These are phyloP conservation scores for Drosophila nr. perissopoda DNA, from an alignment of 2,888 invertebrate genomes.

Conservation along the genomic window DNA sequence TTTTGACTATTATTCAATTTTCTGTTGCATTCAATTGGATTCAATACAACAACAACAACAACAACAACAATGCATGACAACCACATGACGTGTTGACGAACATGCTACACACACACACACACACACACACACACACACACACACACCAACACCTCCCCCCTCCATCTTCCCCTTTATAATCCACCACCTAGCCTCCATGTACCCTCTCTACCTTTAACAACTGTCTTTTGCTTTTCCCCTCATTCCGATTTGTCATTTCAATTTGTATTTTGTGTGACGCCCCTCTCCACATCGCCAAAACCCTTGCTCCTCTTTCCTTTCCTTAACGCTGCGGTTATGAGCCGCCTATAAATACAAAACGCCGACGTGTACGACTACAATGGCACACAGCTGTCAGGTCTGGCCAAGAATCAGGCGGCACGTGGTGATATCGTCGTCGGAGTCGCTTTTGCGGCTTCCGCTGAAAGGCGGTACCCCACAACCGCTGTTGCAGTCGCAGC, in stretches of 20 bases:
- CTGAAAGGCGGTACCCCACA: background rate
- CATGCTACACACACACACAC: conserved; percentile 5
- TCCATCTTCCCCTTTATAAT: background rate
- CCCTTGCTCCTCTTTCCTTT: background rate
- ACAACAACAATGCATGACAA: conserved; percentile 38
- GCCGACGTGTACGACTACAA: background rate
- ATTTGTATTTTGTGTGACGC: conserved; percentile 59
- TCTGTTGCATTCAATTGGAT: conserved; percentile 77
- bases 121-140: background rate
- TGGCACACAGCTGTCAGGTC: conserved; percentile 9
- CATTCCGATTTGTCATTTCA: conserved; percentile 65
- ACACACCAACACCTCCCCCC: background rate
- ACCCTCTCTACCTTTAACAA: conserved; percentile 7
- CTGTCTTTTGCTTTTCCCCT: conserved; percentile 34
- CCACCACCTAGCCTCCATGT: background rate
- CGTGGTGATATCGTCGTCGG: background rate
- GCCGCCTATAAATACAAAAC: conserved; percentile 47
- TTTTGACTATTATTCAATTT: conserved; percentile 78
- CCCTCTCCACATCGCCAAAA: background rate
- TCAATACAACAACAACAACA: conserved; percentile 39
- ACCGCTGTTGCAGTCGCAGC: conserved; percentile 7
- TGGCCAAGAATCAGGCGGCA: conserved; percentile 20
- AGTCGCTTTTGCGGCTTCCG: conserved; percentile 49
- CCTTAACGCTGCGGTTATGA: conserved; percentile 44
- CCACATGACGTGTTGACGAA: conserved; percentile 28